Percentiles rank a stretch among this genome's conserved stretches.
Conservation (phyloP, 92 coral and sea anemone species). For the Phenganax marumi region DNA sequence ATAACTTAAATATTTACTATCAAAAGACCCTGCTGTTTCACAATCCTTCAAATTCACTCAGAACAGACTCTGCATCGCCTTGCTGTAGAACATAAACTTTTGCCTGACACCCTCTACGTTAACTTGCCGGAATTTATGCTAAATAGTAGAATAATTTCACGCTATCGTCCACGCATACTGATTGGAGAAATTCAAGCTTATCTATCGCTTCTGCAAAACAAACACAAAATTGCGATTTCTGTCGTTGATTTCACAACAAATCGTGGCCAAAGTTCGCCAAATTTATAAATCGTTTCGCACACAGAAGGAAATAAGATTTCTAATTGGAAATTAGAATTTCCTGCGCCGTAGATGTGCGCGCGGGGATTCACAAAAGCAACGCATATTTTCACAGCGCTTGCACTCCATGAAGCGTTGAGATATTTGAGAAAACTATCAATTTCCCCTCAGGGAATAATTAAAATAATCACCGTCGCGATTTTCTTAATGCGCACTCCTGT, state of each 20-base stretch:
- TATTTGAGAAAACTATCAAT: background rate
- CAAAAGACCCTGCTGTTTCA: no score
- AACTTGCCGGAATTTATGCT: no score
- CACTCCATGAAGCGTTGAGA: background rate
- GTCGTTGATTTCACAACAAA: background rate
- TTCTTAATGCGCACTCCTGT: background rate
- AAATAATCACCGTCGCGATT: background rate
- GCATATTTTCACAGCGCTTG: background rate
- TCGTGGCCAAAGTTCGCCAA: background rate
- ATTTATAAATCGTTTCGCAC: background rate
- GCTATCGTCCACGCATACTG: no score
- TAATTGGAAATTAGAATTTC: constrained; percentile 8
- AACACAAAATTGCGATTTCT: background rate
- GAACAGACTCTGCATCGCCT: no score
- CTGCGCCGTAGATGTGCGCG: background rate
- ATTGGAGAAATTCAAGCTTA: background rate
- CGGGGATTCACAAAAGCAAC: background rate
- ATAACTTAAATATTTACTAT: no score
- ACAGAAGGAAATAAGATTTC: background rate
- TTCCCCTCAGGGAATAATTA: no score
- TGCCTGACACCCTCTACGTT: no score
- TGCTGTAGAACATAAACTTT: no score
- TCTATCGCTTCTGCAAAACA: background rate
- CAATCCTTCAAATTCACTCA: no score
- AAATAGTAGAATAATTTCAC: no score